phyloP scores from a whole-genome alignment of 2,797 vertebrate genomes.

The Merluccius polli region DNA sequence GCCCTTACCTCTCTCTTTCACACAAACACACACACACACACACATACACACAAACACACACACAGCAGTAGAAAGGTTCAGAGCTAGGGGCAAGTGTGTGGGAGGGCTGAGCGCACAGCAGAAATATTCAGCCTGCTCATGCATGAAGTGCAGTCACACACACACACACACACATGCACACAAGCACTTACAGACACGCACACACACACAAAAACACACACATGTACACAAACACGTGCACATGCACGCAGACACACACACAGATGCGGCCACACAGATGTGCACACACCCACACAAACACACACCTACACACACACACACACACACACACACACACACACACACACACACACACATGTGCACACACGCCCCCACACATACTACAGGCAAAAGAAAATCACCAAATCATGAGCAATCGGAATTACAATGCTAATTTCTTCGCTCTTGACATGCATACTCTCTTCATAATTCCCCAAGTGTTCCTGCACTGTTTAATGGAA shows the following conservation, averaged over 20 bases:
- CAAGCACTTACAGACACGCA: conserved; percentile 4
- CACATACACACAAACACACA: conserved; percentile 5
- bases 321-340: too few species aligned
- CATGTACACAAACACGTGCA: neutral
- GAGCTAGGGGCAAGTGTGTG: conserved; percentile 56
- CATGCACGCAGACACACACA: neutral
- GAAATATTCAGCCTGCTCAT: conserved; percentile 22
- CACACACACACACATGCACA: neutral
- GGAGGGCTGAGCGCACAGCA: conserved; percentile 51
- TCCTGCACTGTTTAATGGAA: neutral
- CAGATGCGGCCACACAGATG: too few species aligned
- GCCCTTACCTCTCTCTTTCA: conserved; percentile 29
- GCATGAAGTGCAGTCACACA: conserved; percentile 10
- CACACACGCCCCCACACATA: neutral
- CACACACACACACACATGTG: neutral
- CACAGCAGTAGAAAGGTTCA: conserved; percentile 43
- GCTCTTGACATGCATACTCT: conserved; percentile 10
- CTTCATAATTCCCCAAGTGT: conserved; percentile 29
- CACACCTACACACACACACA: too few species aligned
- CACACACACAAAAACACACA: neutral
- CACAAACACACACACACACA: neutral
- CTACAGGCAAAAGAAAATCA: neutral
- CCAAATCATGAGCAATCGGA: conserved; percentile 36
- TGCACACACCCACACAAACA: too few species aligned
- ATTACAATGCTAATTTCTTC: conserved; percentile 12